Evolutionary conservation across 2,888 invertebrate genomes (phyloP), one percentile per base, ranked within the genome.

Genomic region (Artemia sp.): DNA sequence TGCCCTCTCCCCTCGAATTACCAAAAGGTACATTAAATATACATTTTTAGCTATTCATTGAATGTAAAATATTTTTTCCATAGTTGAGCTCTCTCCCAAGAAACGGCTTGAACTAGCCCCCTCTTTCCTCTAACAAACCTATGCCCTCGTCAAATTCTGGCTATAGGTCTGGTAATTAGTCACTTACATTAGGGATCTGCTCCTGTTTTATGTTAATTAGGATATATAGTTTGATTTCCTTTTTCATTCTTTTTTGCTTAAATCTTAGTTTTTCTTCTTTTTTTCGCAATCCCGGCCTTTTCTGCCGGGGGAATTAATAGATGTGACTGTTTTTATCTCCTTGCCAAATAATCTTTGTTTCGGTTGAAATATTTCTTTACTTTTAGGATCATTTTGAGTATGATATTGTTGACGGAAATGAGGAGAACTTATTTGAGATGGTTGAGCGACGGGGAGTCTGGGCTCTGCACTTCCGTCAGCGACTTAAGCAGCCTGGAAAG

Each of bases 381-480:
- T 74, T 76, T 75, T 77, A 83, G 80, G 79, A 80, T 69, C 80
- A 82, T 71, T 82, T 84, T 77, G 80, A 81, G 69, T 85, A 85
- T 76, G 78, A 78, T 71, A 84, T 85, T 69, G 79, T 79, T 12
- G 79, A 79, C 70, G 84, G 85, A 50, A 84, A 85, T 76, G 82
- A 84, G 73, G 76, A 78, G 51, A 81, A 81, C 67, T 80, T 82
- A 72, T 83, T 85, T 75, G 83, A 85, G 73, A 77, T 85, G 75
- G 77, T 81, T 10, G 80, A 81, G 72, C 82, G 81, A 72, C 80
- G 82, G 74, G 83, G 82, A 7, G 79, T 84, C 5, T 84, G 83
- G 82, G 82, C 82, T 1, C 76, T 85, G 24, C 84, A 85, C 74
- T 85, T 85, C 78, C 80, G 79, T 69, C 79, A 80, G 72, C 80